Conservation (phyloP, 2,113 vertebrate genomes). For the Epinephelus fuscoguttatus region DNA sequence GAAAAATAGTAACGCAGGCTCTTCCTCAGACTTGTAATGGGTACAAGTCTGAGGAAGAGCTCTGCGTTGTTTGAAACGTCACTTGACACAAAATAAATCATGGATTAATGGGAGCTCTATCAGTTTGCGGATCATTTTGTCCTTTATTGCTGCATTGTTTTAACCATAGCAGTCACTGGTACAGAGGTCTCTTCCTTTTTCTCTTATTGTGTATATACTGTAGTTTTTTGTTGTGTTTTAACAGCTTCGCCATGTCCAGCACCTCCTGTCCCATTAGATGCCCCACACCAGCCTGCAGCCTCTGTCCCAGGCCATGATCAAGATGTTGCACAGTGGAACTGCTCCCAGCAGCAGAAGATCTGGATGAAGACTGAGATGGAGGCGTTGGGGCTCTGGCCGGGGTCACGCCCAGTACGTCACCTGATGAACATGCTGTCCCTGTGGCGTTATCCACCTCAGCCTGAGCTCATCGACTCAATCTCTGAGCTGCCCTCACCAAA, state of each 20-base stretch:
- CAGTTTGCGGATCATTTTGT: too few species aligned
- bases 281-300: not conserved
- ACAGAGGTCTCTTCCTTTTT: not conserved
- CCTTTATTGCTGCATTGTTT: too few species aligned
- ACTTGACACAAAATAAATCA: too few species aligned
- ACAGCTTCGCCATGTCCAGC: not conserved
- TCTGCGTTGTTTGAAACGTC: too few species aligned
- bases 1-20: too few species aligned
- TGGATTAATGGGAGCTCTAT: too few species aligned
- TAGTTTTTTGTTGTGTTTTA: not conserved
- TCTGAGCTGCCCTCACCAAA: too few species aligned
- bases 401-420: not conserved
- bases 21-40: too few species aligned
- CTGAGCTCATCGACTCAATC: too few species aligned
- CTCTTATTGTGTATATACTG: not conserved
- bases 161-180: not conserved
- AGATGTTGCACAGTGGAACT: constrained; percentile 8
- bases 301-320: not conserved
- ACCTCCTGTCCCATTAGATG: not conserved
- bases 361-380: constrained; percentile 32
- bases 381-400: constrained; percentile 2
- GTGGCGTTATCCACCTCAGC: constrained; percentile 10
- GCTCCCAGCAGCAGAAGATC: too few species aligned
- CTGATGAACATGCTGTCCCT: not conserved
- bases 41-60: too few species aligned